Evolutionary conservation across 2,797 vertebrate genomes (phyloP), one percentile per base, ranked within the genome.

Genomic region (Sebastes itinus): DNA sequence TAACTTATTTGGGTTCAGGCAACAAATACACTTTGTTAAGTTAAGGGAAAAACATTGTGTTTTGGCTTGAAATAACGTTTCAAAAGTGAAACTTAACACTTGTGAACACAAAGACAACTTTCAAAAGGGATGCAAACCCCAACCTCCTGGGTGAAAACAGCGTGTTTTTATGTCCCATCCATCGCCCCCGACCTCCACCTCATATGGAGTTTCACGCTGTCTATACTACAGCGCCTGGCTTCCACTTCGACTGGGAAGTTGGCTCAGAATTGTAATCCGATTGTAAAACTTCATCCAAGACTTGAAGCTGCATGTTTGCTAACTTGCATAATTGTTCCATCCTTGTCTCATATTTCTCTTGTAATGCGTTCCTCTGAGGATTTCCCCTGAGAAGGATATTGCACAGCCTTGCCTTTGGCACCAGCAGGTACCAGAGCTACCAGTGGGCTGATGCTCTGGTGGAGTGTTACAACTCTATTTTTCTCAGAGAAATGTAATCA

Each of bases 361-460:
- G 54, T 69, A 69, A 63, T 82, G 70, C 66, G 61, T 68, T 76
- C 62, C 27, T 80, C n/a, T 75, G 65, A 87, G 72, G 66, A 75
- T 72, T 84, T 78, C 72, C 81, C 73, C 54, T 52, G 74, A 86
- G 83, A 74, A 69, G 16, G 62, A 84, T 77, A 77, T 81, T 84
- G 86, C 81, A 73, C 2, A 5, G 54, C 75, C 63, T 77, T 73
- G 82, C 84, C 82, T 81, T 70, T 63, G 80, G 77, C 79, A 25
- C 58, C 62, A 55, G 72, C 67, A 72, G 69, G 70, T n/a, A 76
- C 79, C 59, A 86, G 32, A 75, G 64, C 59, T 61, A 75, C 62
- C 70, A 71, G 65, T 71, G 59, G 66, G 73, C 63, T 80, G 58
- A 82, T 32, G 68, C 81, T 65, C 33, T 69, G 72, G 42, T 69